Conservation (phyloP, 2,113 vertebrate genomes). For the Columbina picui region DNA sequence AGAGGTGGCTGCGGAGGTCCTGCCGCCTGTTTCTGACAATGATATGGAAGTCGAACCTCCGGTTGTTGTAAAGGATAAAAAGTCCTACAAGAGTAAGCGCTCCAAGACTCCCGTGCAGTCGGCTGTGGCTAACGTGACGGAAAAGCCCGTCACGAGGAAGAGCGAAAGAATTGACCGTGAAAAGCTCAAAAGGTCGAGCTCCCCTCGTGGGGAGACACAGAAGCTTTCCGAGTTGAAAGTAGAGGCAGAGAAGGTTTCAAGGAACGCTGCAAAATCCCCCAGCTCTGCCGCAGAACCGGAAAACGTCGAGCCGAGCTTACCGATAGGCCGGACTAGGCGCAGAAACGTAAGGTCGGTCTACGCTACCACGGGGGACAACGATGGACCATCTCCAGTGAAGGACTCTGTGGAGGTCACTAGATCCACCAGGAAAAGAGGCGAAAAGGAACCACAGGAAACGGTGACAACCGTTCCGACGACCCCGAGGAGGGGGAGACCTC, state of each 20-base stretch:
- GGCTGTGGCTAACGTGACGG: slow-evolving; percentile 53
- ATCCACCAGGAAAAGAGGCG: slow-evolving; percentile 88
- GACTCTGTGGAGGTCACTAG: slow-evolving; percentile 84
- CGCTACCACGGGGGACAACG: slow-evolving; percentile 88
- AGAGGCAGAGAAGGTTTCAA: slow-evolving; percentile 80
- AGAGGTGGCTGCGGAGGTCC: slow-evolving; percentile 73
- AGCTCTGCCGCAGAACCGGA: slow-evolving; percentile 83
- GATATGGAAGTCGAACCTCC: slow-evolving; percentile 81
- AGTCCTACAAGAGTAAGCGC: slow-evolving; percentile 90
- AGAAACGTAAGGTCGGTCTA: slow-evolving; percentile 95
- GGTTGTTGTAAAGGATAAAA: slow-evolving; percentile 81
- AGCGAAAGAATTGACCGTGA: slow-evolving; percentile 95
- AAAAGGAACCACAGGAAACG: slow-evolving; percentile 86
- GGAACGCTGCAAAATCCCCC: slow-evolving; percentile 87
- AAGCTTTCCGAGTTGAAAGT: slow-evolving; percentile 79
- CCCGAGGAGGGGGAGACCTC: slow-evolving; percentile 88
- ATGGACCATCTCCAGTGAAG: slow-evolving; percentile 82
- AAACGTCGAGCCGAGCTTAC: slow-evolving; percentile 83
- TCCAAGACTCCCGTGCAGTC: slow-evolving; percentile 80
- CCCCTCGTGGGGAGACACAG: slow-evolving; percentile 87
- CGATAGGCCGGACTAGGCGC: slow-evolving; percentile 87
- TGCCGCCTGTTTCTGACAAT: slow-evolving; percentile 76
- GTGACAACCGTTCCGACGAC: slow-evolving; percentile 70
- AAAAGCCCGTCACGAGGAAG: slow-evolving; percentile 92
- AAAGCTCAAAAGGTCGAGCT: slow-evolving; percentile 89